Conservation (phyloP, 2,888 invertebrate genomes). For the Cheilosia urbana region DNA sequence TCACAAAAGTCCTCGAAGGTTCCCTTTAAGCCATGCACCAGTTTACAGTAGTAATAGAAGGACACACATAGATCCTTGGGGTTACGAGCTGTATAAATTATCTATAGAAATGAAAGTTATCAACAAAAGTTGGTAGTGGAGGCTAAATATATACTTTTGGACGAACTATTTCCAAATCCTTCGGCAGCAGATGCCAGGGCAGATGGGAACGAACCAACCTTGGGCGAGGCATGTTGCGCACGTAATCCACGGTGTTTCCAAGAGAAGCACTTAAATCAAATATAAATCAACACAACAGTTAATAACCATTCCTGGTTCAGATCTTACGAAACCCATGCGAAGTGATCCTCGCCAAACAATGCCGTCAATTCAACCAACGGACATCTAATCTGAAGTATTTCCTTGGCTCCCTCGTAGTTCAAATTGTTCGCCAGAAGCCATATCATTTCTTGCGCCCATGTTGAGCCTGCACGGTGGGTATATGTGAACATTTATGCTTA, state of each 20-base stretch:
- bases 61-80: constrained; percentile 96
- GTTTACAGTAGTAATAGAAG: constrained; percentile 92
- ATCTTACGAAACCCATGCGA: constrained; percentile 86
- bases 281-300: background rate
- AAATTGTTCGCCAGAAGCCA: constrained; percentile 94
- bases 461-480: constrained; percentile 89
- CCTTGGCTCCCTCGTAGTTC: constrained; percentile 90
- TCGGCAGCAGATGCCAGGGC: constrained; percentile 89
- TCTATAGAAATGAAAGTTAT: constrained; percentile 84
- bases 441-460: constrained; percentile 97
- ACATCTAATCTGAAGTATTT: constrained; percentile 85
- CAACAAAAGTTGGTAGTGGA: background rate
- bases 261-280: constrained; percentile 80
- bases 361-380: constrained; percentile 90
- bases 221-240: constrained; percentile 88
- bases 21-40: constrained; percentile 88
- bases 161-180: constrained; percentile 86
- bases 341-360: constrained; percentile 86
- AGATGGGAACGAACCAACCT: constrained; percentile 91
- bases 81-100: constrained; percentile 94
- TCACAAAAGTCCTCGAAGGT: constrained; percentile 91
- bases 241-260: constrained; percentile 90
- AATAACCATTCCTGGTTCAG: constrained; percentile 72
- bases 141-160: constrained; percentile 87
- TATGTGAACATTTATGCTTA: background rate